phyloP scores from a whole-genome alignment of 1,140 invertebrate genomes.

The Drosophila punjabiensis region DNA sequence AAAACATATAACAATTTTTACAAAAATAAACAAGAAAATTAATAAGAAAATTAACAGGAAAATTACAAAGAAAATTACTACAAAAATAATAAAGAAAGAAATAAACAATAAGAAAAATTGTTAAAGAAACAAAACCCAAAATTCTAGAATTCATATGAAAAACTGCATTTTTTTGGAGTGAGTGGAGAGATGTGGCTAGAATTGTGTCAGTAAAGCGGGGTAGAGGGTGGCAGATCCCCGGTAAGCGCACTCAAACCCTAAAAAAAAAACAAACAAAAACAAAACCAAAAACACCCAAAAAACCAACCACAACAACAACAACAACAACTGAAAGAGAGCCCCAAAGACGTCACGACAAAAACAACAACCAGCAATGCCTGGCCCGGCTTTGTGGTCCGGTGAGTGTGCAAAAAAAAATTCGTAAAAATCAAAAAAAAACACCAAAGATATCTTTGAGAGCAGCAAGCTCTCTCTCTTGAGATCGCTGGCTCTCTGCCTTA shows the following conservation, averaged over 20 bases:
- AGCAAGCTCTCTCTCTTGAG: conserved; percentile 2
- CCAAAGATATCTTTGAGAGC: conserved; percentile 34
- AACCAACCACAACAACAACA: background rate
- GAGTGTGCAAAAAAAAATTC: conserved; percentile 56
- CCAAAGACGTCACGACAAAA: conserved; percentile 48
- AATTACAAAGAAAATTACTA: background rate
- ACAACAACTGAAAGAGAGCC: conserved; percentile 8
- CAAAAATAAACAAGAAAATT: background rate
- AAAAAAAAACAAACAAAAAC: conserved; percentile 6
- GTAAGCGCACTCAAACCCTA: background rate
- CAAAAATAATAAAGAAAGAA: background rate
- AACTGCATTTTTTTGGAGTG: conserved; percentile 32
- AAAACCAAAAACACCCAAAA: background rate
- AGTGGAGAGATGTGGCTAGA: conserved; percentile 22
- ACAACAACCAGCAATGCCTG: conserved; percentile 76
- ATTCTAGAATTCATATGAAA: background rate
- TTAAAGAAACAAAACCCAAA: background rate
- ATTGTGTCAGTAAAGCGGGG: conserved; percentile 11
- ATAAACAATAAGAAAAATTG: background rate
- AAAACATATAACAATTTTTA: background rate
- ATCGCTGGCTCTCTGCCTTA: conserved; percentile 5
- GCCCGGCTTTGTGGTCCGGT: conserved; percentile 85
- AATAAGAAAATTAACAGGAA: background rate
- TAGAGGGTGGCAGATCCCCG: background rate
- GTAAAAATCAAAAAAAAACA: background rate